A percentile compares a stretch with the other conserved stretches of the same genome.
Evolutionary conservation across 1,140 invertebrate species (phyloP).

Genomic region (Arion vulgaris): DNA sequence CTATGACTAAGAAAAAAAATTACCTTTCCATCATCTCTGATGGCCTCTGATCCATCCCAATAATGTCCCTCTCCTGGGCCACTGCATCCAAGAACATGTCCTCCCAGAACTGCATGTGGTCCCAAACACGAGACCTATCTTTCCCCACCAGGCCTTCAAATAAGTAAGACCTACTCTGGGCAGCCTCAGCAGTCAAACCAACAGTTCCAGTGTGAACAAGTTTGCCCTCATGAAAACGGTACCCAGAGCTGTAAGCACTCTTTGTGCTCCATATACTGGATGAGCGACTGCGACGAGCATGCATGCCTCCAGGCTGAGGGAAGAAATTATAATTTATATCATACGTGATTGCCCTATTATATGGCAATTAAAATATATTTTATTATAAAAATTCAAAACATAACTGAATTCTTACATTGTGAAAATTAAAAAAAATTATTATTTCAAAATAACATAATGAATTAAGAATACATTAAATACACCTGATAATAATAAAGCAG

Average conservation of each 20-base stretch:
- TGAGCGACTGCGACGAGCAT: conserved; percentile 57
- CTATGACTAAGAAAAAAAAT: no score
- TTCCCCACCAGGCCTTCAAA: conserved; percentile 86
- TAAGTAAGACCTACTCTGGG: conserved; percentile 89
- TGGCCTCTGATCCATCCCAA: conserved; percentile 99
- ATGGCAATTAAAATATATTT: no score
- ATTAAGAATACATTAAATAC: no score
- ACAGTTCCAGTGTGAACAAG: conserved; percentile 83
- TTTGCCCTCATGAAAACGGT: conserved; percentile 89
- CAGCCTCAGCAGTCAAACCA: conserved; percentile 76
- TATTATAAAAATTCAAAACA: no score
- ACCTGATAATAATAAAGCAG: no score
- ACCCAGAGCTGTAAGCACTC: conserved; percentile 89
- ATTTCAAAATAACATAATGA: no score
- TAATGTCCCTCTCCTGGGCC: conserved; percentile 98
- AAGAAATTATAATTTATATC: neutral
- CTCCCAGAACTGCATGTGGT: conserved; percentile 99
- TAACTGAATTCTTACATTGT: no score
- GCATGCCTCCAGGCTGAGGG: conserved; percentile 2
- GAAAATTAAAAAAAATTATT: no score
- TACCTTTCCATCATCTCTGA: conserved; percentile 99
- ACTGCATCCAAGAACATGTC: conserved; percentile 98
- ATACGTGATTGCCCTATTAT: no score
- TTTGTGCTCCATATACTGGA: conserved; percentile 84
- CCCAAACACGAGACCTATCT: conserved; percentile 92